Evolutionary conservation across 2,113 vertebrate species (phyloP), one percentile per base, ranked within the genome.

Genomic region (Odocoileus virginianus): DNA sequence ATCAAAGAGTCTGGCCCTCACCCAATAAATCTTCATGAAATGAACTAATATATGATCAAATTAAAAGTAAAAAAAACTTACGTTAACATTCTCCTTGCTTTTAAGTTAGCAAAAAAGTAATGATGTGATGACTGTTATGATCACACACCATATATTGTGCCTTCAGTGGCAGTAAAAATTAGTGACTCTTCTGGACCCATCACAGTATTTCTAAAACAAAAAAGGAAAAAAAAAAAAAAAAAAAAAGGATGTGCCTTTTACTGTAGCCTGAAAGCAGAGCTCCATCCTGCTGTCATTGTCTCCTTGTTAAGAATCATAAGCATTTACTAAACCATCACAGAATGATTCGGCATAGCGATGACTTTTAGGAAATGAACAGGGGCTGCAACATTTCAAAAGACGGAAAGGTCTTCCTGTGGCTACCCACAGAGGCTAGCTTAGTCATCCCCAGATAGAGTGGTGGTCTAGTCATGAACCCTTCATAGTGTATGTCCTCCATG

Each of bases 101-200:
- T 88, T 96, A 58, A 82, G 50, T 54, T 94, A 95, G 27, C 64
- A 97, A 94, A 97, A 54, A 2, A 17, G 30, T 28, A 61, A 94
- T 47, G 92, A 84, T 7, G 43, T 71, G 61, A 50, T 50, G 60
- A 87, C 79, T 85, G 16, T 47, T 67, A 19, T 0, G 5, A 55
- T 83, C 12, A 25, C 7, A 67, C 4, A 8, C n/a, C 74, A 13
- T 58, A 47, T 60, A 81, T 81, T 89, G 94, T 87, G 14, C 47
- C 21, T 90, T 92, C 47, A 23, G 23, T 86, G 50, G 15, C 52
- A n/a, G 87, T 87, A 85, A 96, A 92, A 95, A 50, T 89, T 52
- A 86, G 40, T 60, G 33, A 92, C 25, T 54, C 83, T 95, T 96
- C 55, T 84, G 58, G 50, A 47, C 21, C 27, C 87, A 94, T 57